phyloP scores from a whole-genome alignment of 92 coral and sea anemone genomes.

The Porites lobata region DNA sequence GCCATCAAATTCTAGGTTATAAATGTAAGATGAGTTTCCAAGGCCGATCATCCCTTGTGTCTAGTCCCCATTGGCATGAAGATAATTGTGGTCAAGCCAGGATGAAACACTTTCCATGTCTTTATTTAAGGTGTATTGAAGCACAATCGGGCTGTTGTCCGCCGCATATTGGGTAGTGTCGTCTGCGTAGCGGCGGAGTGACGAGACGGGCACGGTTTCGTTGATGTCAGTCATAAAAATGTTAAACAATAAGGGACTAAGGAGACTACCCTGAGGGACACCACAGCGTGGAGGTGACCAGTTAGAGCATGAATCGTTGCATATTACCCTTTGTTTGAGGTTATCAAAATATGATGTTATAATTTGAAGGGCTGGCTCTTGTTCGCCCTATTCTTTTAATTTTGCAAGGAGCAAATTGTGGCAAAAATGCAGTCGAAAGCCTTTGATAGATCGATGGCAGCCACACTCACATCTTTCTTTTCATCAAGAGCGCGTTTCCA shows the following conservation, averaged over 20 bases:
- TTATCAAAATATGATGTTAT: background rate
- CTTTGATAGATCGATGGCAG: conserved; percentile 8
- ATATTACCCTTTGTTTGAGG: conserved; percentile 9
- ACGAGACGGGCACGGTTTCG: too few species aligned
- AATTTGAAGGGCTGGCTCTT: background rate
- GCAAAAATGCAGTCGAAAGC: background rate
- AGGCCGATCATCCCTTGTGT: conserved; percentile 33
- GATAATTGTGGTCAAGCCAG: conserved; percentile 42
- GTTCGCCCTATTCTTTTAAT: background rate
- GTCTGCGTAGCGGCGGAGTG: conserved; percentile 17
- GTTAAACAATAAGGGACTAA: conserved; percentile 13
- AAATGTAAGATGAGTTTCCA: background rate
- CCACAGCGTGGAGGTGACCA: conserved; percentile 10
- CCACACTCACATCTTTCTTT: conserved; percentile 47
- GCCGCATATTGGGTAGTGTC: conserved; percentile 24
- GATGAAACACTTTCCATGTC: background rate
- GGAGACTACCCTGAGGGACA: conserved; percentile 36
- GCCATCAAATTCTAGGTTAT: conserved; percentile 16
- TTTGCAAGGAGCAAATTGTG: background rate
- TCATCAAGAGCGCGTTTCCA: conserved; percentile 51
- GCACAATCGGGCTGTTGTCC: conserved; percentile 7
- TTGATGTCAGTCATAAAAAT: too few species aligned
- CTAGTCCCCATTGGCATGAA: conserved; percentile 42
- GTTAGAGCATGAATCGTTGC: conserved; percentile 1
- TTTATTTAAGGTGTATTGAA: conserved; percentile 28